A percentile compares a stretch with the other conserved stretches of the same genome.
Conservation (phyloP, 1,140 invertebrate species). For the Rhynchophorus ferrugineus region DNA sequence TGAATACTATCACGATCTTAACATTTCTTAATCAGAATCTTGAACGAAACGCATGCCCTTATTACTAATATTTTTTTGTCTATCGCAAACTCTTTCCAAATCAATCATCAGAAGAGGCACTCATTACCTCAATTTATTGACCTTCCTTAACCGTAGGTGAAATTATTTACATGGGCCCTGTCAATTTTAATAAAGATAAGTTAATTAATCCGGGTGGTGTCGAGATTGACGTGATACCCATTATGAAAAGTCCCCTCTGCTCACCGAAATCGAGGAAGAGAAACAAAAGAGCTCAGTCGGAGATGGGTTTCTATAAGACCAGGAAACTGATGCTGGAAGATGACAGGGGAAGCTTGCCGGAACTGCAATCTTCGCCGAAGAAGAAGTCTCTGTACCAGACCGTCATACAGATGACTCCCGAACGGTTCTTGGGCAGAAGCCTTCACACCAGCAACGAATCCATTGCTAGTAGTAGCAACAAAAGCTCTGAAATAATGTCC, state of each 20-base stretch:
- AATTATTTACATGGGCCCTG: slow-evolving; percentile 41
- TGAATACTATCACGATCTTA: slow-evolving; percentile 17
- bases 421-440: slow-evolving; percentile 29
- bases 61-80: slow-evolving; percentile 5
- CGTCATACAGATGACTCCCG: slow-evolving; percentile 32
- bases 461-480: slow-evolving; percentile 19
- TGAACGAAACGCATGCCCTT: slow-evolving; percentile 14
- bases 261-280: slow-evolving; percentile 33
- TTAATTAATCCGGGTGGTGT: slow-evolving; percentile 39
- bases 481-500: slow-evolving; percentile 20
- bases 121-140: slow-evolving; percentile 9
- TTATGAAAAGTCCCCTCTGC: slow-evolving; percentile 36
- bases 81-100: background rate
- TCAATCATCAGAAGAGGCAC: slow-evolving; percentile 12
- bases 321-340: slow-evolving; percentile 17
- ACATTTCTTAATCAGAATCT: slow-evolving; percentile 6
- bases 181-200: slow-evolving; percentile 42
- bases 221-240: slow-evolving; percentile 39
- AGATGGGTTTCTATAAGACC: slow-evolving; percentile 30
- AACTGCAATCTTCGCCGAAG: slow-evolving; percentile 26
- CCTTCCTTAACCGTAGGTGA: slow-evolving; percentile 36
- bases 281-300: slow-evolving; percentile 33
- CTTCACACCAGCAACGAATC: slow-evolving; percentile 28
- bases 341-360: slow-evolving; percentile 35
- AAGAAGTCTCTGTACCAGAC: slow-evolving; percentile 30